Evolutionary conservation across 2,797 vertebrate species (phyloP).

Genomic region (Pyrocephalus nanus): DNA sequence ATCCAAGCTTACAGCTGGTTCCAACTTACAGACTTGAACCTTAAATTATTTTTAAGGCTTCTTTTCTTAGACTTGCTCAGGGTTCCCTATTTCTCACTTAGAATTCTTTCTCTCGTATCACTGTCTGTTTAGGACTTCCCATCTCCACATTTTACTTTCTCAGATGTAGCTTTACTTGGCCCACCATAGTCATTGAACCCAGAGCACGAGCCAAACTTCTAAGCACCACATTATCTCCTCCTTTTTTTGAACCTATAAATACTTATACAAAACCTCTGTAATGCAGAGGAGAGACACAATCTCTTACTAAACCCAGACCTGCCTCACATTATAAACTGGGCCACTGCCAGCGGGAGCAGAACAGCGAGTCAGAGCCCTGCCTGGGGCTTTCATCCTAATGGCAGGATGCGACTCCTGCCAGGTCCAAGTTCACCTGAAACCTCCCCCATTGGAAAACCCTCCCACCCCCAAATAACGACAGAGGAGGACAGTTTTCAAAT

Average conservation of each 20-base stretch:
- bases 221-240: not conserved
- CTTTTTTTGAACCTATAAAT: not conserved
- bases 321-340: not conserved
- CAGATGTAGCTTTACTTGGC: not conserved
- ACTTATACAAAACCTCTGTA: not conserved
- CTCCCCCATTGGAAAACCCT: not conserved
- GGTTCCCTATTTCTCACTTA: not conserved
- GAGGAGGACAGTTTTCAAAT: conserved; percentile 87
- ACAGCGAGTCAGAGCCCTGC: not conserved
- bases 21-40: not conserved
- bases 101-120: not conserved
- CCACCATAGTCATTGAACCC: not conserved
- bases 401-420: not conserved
- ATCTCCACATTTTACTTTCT: not conserved
- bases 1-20: not conserved
- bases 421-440: not conserved
- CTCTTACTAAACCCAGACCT: not conserved
- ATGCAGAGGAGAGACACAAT: not conserved
- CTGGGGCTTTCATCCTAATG: not conserved
- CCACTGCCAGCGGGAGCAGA: not conserved
- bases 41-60: not conserved
- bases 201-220: not conserved
- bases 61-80: not conserved
- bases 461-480: not conserved
- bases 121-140: not conserved